Percentiles rank a stretch among this genome's conserved stretches.
Conservation (phyloP, 2,113 vertebrate species). For the Alexandromys fortis region DNA sequence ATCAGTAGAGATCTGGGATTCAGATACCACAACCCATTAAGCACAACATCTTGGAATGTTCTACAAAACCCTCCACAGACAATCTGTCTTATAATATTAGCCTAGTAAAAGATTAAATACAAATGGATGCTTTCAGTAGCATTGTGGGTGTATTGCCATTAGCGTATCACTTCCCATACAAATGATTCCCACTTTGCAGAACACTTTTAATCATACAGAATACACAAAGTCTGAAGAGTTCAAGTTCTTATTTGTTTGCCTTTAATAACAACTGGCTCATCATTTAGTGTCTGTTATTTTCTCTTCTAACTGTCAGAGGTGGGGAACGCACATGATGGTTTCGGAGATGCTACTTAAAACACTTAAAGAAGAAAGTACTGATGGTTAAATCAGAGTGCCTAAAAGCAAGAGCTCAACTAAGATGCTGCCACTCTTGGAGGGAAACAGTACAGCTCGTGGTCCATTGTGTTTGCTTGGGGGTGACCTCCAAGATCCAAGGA, state of each 20-base stretch:
- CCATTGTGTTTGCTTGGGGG: neutral
- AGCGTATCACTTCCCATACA: conserved; percentile 43
- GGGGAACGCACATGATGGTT: neutral
- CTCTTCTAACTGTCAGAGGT: neutral
- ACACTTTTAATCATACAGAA: conserved; percentile 27
- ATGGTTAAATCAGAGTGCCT: neutral
- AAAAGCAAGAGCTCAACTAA: neutral
- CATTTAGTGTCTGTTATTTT: neutral
- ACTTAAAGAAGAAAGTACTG: neutral
- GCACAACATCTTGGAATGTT: conserved; percentile 41
- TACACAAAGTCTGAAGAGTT: neutral
- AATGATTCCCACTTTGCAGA: conserved; percentile 48
- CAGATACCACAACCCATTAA: conserved; percentile 59
- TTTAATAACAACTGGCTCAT: conserved; percentile 1
- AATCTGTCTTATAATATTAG: neutral
- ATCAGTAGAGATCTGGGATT: conserved; percentile 51
- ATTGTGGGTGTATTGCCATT: conserved; percentile 65
- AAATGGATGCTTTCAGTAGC: conserved; percentile 66
- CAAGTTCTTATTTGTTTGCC: conserved; percentile 41
- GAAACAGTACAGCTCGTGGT: neutral
- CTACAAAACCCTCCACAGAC: conserved; percentile 35
- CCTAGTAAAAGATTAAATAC: conserved; percentile 57
- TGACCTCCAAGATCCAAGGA: neutral
- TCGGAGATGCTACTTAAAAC: conserved; percentile 10
- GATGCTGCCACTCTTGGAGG: neutral